A percentile compares a stretch with the other conserved stretches of the same genome.
Evolutionary conservation across 1,140 invertebrate species (phyloP).

Genomic region (Grapholita molesta): DNA sequence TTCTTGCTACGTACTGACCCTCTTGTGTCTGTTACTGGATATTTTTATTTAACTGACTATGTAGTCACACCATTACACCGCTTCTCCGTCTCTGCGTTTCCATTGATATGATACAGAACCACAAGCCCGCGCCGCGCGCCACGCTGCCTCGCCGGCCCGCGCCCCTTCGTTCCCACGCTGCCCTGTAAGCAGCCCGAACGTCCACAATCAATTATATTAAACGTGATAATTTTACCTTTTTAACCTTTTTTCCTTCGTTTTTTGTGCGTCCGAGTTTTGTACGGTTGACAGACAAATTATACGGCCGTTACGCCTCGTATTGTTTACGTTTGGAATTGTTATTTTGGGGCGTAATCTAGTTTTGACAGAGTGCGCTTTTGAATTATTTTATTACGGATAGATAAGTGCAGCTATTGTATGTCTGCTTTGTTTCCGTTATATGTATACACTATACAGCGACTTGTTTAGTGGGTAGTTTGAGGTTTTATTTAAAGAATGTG

Average conservation of each 20-base stretch:
- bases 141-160: not conserved
- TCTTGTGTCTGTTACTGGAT: too few relatives aligned
- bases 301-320: constrained; percentile 61
- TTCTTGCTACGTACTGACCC: too few relatives aligned
- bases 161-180: constrained; percentile 53
- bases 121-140: not conserved
- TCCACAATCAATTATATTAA: constrained; percentile 74
- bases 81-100: too few relatives aligned
- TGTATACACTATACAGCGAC: too few relatives aligned
- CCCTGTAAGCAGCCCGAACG: constrained; percentile 54
- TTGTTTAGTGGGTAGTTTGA: too few relatives aligned
- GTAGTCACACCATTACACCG: too few relatives aligned
- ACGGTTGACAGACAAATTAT: constrained; percentile 64
- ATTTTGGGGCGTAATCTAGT: constrained; percentile 1
- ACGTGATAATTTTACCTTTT: constrained; percentile 69
- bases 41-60: too few relatives aligned
- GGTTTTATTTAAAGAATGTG: too few relatives aligned
- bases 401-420: not conserved
- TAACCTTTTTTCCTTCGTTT: constrained; percentile 35
- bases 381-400: too few relatives aligned
- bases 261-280: constrained; percentile 39
- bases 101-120: too few relatives aligned
- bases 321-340: constrained; percentile 20
- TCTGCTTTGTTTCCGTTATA: not conserved
- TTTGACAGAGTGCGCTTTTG: not conserved